Evolutionary conservation across 2,888 invertebrate genomes (phyloP).

Genomic region (Drosophila eohydei): DNA sequence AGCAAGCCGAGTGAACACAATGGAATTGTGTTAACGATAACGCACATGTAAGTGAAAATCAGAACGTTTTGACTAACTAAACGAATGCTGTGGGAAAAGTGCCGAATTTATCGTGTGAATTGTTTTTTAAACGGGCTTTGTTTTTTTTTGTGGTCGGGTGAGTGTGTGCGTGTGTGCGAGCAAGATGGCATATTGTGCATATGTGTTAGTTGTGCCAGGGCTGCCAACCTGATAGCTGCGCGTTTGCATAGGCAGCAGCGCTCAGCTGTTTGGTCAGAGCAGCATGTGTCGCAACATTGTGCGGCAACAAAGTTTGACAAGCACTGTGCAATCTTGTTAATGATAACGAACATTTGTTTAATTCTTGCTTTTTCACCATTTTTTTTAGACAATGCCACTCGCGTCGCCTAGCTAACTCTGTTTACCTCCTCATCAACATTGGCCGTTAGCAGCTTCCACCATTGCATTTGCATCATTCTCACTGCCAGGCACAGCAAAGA

Average conservation of each 20-base stretch:
- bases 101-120: slow-evolving; percentile 23
- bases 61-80: background rate
- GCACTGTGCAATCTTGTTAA: slow-evolving; percentile 12
- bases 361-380: background rate
- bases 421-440: slow-evolving; percentile 56
- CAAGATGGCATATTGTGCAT: slow-evolving; percentile 38
- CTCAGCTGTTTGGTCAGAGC: slow-evolving; percentile 41
- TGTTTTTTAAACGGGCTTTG: slow-evolving; percentile 50
- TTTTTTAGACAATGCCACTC: slow-evolving; percentile 50
- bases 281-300: slow-evolving; percentile 25
- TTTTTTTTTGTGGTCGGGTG: slow-evolving; percentile 49
- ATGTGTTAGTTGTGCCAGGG: slow-evolving; percentile 37
- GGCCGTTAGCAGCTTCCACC: slow-evolving; percentile 50
- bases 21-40: slow-evolving; percentile 73
- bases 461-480: slow-evolving; percentile 39
- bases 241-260: slow-evolving; percentile 19
- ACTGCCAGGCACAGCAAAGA: slow-evolving; percentile 28
- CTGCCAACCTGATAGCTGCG: slow-evolving; percentile 38
- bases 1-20: slow-evolving; percentile 57
- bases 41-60: slow-evolving; percentile 63
- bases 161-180: slow-evolving; percentile 52
- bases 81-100: slow-evolving; percentile 25
- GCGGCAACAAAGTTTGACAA: slow-evolving; percentile 21
- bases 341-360: background rate
- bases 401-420: slow-evolving; percentile 59